Percentiles rank a stretch among this genome's conserved stretches.
These are phyloP conservation scores for Acanthacorydalis orientalis DNA, from an alignment of 2,888 invertebrate species.

Conservation along the genomic window DNA sequence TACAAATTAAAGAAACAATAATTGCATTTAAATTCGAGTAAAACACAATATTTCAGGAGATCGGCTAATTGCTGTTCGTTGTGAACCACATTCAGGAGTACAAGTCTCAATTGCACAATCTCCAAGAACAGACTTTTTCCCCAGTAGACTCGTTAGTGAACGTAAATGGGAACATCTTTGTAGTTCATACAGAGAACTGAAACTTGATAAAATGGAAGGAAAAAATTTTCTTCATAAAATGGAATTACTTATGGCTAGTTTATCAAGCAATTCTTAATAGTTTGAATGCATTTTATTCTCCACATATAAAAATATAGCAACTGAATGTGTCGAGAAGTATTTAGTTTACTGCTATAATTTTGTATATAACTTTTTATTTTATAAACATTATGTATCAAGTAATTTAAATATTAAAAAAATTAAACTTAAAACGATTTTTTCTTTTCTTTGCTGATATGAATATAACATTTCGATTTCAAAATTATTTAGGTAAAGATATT, in stretches of 20 bases:
- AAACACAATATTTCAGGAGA: slow-evolving; percentile 30
- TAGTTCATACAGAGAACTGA: slow-evolving; percentile 80
- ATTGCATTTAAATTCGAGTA: too few relatives aligned
- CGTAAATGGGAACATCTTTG: slow-evolving; percentile 88
- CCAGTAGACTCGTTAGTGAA: slow-evolving; percentile 73
- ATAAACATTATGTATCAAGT: too few relatives aligned
- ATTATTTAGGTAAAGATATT: too few relatives aligned
- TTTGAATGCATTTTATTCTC: slow-evolving; percentile 5
- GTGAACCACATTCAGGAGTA: slow-evolving; percentile 74
- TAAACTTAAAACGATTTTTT: too few relatives aligned
- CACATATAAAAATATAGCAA: neutral
- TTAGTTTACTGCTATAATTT: neutral
- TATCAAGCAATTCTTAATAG: slow-evolving; percentile 50
- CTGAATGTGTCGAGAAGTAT: neutral
- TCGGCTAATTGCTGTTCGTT: slow-evolving; percentile 76
- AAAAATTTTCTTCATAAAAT: slow-evolving; percentile 92
- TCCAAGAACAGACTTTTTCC: slow-evolving; percentile 74
- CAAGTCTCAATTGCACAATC: slow-evolving; percentile 83
- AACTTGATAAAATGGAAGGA: slow-evolving; percentile 89
- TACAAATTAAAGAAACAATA: too few relatives aligned
- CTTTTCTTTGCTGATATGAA: too few relatives aligned
- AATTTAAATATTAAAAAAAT: too few relatives aligned
- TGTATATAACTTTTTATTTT: too few relatives aligned
- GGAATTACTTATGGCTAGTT: slow-evolving; percentile 86
- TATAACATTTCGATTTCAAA: too few relatives aligned